Conservation (phyloP, 1,140 invertebrate species). For the Heliconius himera region DNA sequence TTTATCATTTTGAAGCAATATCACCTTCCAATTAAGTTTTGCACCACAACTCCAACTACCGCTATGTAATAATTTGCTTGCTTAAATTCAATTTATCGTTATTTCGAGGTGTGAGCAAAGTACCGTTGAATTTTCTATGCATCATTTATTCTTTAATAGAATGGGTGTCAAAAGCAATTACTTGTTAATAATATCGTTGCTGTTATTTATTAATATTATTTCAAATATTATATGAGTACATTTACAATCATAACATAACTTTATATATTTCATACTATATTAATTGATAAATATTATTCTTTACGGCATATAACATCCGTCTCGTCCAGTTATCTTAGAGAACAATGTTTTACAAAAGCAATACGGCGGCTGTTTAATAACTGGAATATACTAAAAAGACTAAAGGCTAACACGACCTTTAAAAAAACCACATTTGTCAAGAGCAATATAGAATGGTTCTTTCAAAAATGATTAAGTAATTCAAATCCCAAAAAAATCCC, state of each 20-base stretch:
- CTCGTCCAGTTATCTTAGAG: constrained; percentile 28
- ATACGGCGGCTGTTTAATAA: constrained; percentile 35
- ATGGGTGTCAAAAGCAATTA: constrained; percentile 20
- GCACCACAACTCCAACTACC: constrained; percentile 22
- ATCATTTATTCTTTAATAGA: constrained; percentile 27
- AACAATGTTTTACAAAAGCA: constrained; percentile 46
- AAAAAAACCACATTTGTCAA: constrained; percentile 10
- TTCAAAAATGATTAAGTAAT: constrained; percentile 8
- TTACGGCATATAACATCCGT: not conserved
- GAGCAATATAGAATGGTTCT: constrained; percentile 17
- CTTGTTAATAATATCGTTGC: not conserved
- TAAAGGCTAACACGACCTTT: not conserved
- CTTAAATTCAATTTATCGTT: constrained; percentile 28
- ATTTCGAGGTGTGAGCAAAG: constrained; percentile 21
- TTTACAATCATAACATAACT: not conserved
- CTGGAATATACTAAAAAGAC: not conserved
- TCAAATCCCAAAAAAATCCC: constrained; percentile 33
- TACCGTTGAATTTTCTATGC: constrained; percentile 26
- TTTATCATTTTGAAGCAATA: constrained; percentile 16
- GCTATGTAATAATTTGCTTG: constrained; percentile 33
- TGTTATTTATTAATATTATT: not conserved
- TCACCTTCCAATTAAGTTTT: constrained; percentile 33
- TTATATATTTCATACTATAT: not conserved
- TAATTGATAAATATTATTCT: not conserved
- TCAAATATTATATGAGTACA: not conserved